Evolutionary conservation across 2,113 vertebrate species (phyloP).

Genomic region (Taxidea taxus): DNA sequence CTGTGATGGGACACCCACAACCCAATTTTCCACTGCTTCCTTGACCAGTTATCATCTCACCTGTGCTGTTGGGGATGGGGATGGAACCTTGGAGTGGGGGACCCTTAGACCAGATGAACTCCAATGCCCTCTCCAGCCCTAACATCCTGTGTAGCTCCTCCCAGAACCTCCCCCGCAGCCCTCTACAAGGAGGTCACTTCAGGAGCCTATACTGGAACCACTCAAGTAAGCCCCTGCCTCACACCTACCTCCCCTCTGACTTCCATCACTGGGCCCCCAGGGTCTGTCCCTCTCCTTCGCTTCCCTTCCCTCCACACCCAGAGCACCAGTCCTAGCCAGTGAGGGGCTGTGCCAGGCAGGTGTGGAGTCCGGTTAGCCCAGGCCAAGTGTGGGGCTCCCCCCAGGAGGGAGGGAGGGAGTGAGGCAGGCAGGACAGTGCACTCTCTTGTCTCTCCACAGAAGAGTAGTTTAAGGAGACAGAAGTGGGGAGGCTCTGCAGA

Average conservation of each 20-base stretch:
- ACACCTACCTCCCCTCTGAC: not conserved
- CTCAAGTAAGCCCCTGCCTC: not conserved
- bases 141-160: not conserved
- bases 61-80: too few relatives aligned
- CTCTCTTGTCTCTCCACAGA: not conserved
- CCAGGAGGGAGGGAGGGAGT: not conserved
- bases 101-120: not conserved
- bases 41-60: not conserved
- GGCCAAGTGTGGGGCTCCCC: not conserved
- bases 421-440: not conserved
- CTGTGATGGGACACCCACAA: not conserved
- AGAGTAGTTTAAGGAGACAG: not conserved
- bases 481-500: not conserved
- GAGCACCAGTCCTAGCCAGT: not conserved
- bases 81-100: not conserved
- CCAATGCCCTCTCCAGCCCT: not conserved
- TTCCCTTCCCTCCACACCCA: not conserved
- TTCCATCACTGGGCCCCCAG: not conserved
- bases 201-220: not conserved
- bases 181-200: not conserved
- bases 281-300: not conserved
- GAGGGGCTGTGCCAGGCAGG: not conserved
- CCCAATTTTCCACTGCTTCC: not conserved
- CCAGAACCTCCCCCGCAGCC: not conserved
- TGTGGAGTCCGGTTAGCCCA: not conserved